These are phyloP conservation scores for Oplegnathus fasciatus DNA, from an alignment of 2,113 vertebrate genomes.

Conservation along the genomic window DNA sequence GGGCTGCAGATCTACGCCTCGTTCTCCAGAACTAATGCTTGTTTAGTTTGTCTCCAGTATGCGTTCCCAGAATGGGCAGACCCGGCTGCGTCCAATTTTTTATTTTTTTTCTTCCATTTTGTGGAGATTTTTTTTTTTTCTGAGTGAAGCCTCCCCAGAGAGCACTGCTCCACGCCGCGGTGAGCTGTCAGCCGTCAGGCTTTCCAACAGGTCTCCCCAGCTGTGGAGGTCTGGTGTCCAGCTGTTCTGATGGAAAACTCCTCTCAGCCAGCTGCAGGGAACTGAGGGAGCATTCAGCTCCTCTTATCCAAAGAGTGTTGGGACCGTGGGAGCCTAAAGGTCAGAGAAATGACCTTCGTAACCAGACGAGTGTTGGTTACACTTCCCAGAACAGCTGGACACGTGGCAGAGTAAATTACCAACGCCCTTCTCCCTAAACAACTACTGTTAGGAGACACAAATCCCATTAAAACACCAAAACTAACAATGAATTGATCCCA, in stretches of 20 bases:
- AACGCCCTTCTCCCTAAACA: neutral
- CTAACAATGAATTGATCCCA: neutral
- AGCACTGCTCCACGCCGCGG: slow-evolving; percentile 42
- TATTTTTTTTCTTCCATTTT: slow-evolving; percentile 30
- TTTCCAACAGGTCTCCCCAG: slow-evolving; percentile 63
- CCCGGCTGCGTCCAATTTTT: neutral
- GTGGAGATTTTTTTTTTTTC: slow-evolving; percentile 44
- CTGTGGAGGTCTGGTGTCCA: slow-evolving; percentile 77
- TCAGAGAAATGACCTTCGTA: slow-evolving; percentile 6
- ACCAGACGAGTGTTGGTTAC: neutral
- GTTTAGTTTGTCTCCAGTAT: slow-evolving; percentile 75
- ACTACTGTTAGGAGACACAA: neutral
- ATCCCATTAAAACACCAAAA: neutral
- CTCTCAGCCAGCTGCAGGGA: slow-evolving; percentile 12
- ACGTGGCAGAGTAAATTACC: neutral
- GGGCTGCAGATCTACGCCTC: slow-evolving; percentile 29
- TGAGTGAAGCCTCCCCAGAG: slow-evolving; percentile 45
- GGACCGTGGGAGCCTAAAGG: neutral
- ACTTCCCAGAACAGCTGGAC: neutral
- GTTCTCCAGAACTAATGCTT: slow-evolving; percentile 48
- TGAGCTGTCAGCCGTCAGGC: slow-evolving; percentile 46
- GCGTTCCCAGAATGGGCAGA: slow-evolving; percentile 71
- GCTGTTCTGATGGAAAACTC: slow-evolving; percentile 67
- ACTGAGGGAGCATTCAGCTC: neutral
- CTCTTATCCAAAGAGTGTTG: neutral